Evolutionary conservation across 2,888 invertebrate species (phyloP).

Genomic region (Thecophora atra): DNA sequence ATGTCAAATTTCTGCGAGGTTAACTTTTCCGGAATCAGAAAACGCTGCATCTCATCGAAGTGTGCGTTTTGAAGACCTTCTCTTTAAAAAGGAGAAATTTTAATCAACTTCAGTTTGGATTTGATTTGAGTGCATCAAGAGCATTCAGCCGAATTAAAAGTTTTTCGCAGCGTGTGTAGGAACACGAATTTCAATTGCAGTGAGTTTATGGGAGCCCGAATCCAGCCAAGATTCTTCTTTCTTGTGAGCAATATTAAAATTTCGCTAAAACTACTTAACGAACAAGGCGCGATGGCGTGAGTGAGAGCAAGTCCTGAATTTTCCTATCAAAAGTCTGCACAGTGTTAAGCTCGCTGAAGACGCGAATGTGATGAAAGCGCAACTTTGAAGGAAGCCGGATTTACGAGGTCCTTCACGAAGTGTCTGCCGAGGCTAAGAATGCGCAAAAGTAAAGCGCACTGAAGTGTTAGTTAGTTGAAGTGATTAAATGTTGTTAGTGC

Average conservation of each 20-base stretch:
- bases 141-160: too few species aligned
- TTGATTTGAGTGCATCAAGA: too few species aligned
- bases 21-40: slow-evolving; percentile 6
- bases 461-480: slow-evolving; percentile 35
- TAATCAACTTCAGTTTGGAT: too few species aligned
- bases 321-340: slow-evolving; percentile 11
- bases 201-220: too few species aligned
- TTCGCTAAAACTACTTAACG: slow-evolving; percentile 9
- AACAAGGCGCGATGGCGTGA: not conserved
- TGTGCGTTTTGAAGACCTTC: too few species aligned
- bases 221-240: too few species aligned
- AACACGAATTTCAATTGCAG: too few species aligned
- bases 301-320: not conserved
- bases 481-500: slow-evolving; percentile 29
- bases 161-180: too few species aligned
- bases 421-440: not conserved
- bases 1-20: slow-evolving; percentile 4
- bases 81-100: too few species aligned
- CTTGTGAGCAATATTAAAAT: slow-evolving; percentile 7
- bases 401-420: not conserved
- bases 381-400: not conserved
- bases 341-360: not conserved
- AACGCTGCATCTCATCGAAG: not conserved
- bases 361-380: slow-evolving; percentile 3
- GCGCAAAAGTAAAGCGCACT: slow-evolving; percentile 2